These are phyloP conservation scores for Selene dorsalis DNA, from an alignment of 2,797 vertebrate species.

Conservation along the genomic window DNA sequence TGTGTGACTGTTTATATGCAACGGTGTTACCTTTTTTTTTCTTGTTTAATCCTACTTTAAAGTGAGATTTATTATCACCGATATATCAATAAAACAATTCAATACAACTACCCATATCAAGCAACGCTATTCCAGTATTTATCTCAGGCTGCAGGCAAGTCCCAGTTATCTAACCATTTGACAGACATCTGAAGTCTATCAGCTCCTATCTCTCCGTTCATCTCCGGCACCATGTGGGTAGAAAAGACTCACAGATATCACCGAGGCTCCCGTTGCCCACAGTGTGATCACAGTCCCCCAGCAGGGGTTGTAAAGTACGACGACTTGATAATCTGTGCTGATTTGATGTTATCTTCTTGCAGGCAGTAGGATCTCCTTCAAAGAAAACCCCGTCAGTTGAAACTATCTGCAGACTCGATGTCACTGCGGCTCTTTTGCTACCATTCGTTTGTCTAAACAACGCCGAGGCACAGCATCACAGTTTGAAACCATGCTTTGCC, in stretches of 20 bases:
- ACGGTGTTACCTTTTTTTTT: not conserved
- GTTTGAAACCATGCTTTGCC: slow-evolving; percentile 24
- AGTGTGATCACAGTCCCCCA: slow-evolving; percentile 71
- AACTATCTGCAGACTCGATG: slow-evolving; percentile 48
- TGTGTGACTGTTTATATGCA: not conserved
- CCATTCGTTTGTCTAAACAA: slow-evolving; percentile 46
- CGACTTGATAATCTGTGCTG: slow-evolving; percentile 74
- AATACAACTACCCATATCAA: slow-evolving; percentile 32
- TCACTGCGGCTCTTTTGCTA: slow-evolving; percentile 18
- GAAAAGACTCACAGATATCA: slow-evolving; percentile 65
- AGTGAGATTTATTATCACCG: not conserved
- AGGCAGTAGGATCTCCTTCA: slow-evolving; percentile 57
- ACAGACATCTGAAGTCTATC: slow-evolving; percentile 66
- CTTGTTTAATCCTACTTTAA: not conserved
- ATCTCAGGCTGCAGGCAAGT: slow-evolving; percentile 31
- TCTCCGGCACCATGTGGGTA: slow-evolving; percentile 57
- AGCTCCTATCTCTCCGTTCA: slow-evolving; percentile 66
- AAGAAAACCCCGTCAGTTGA: slow-evolving; percentile 59
- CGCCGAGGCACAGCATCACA: not conserved
- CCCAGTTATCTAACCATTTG: slow-evolving; percentile 60
- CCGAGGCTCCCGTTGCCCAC: slow-evolving; percentile 57
- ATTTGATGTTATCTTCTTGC: slow-evolving; percentile 75
- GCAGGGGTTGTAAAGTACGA: slow-evolving; percentile 67
- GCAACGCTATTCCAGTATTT: slow-evolving; percentile 18
- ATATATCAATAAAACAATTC: slow-evolving; percentile 21